Evolutionary conservation across 1,140 invertebrate species (phyloP), one percentile per base, ranked within the genome.

Genomic region (Oppia nitens): DNA sequence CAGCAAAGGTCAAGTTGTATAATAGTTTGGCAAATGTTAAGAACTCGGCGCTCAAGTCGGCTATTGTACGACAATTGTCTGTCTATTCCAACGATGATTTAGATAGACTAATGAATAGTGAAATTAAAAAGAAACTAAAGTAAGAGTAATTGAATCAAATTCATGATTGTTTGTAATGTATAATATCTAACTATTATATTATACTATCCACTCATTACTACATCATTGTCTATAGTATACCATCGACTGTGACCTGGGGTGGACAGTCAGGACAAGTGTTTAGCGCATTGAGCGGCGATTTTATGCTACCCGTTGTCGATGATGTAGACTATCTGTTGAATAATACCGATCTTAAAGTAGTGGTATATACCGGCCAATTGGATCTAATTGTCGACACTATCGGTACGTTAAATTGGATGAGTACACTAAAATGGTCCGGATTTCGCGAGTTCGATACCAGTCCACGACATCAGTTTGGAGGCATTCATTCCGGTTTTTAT

Each of bases 281-380:
- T 68, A 58, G 66, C 32, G 69, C 67, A 14, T 75, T 86, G 26
- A 62, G 57, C 20, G 77, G 62, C 21, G 87, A 90, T 67, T 90
- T 90, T 65, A 90, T 91, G 86, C 86, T 84, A 67, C 83, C 85
- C 14, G 84, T 84, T 25, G 78, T 80, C 12, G 66, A 81, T 49
- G 74, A 80, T 65, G 73, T 75, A 23, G 65, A 72, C 55, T 58
- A 63, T 21, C 62, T 73, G 9, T 67, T 89, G 12, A 79, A 83
- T 60, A 76, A 79, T 57, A 85, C 83, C 0, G 65, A 78, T 53
- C 68, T 87, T 14, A 75, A 78, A 47, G 74, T 85, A 0, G 76
- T 76, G 26, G 81, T 85, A 23, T 82, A 82, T 65, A 82, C 73
- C 65, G 84, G 83, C 25, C 75, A 79, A 56, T 68, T 80, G 26